A percentile compares a stretch with the other conserved stretches of the same genome.
Evolutionary conservation across 1,140 invertebrate genomes (phyloP).

Genomic region (Pseudomyrmex concolor): DNA sequence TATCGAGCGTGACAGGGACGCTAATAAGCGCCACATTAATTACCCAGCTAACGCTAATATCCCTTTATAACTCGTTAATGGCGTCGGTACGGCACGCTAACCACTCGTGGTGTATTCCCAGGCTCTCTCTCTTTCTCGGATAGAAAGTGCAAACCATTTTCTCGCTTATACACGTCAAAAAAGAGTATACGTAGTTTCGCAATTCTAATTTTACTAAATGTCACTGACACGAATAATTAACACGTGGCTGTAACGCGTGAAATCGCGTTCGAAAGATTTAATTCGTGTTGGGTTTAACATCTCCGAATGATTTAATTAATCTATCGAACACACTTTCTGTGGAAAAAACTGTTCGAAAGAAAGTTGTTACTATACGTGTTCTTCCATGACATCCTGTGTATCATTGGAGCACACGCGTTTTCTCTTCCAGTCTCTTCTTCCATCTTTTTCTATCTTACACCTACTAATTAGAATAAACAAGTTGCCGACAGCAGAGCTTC

Average conservation of each 20-base stretch:
- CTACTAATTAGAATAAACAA: constrained; percentile 72
- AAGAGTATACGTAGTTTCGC: background rate
- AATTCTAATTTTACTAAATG: background rate
- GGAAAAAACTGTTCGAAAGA: background rate
- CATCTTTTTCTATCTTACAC: constrained; percentile 21
- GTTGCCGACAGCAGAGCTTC: constrained; percentile 61
- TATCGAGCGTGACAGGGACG: constrained; percentile 43
- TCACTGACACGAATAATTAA: background rate
- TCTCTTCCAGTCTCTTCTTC: background rate
- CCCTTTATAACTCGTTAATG: constrained; percentile 54
- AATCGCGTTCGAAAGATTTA: background rate
- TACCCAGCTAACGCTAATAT: constrained; percentile 48
- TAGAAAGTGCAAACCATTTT: background rate
- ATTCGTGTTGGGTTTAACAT: background rate
- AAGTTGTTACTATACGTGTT: background rate
- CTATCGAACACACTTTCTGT: background rate
- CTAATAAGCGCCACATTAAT: constrained; percentile 57
- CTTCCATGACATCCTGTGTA: background rate
- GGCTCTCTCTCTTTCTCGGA: background rate
- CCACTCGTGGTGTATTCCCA: constrained; percentile 1
- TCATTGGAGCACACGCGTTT: background rate
- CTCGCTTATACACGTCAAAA: background rate
- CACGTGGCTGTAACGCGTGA: background rate
- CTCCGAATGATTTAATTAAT: background rate
- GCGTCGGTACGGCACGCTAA: constrained; percentile 11